Conservation (phyloP, 2,113 vertebrate species). For the Gambusia holbrooki region DNA sequence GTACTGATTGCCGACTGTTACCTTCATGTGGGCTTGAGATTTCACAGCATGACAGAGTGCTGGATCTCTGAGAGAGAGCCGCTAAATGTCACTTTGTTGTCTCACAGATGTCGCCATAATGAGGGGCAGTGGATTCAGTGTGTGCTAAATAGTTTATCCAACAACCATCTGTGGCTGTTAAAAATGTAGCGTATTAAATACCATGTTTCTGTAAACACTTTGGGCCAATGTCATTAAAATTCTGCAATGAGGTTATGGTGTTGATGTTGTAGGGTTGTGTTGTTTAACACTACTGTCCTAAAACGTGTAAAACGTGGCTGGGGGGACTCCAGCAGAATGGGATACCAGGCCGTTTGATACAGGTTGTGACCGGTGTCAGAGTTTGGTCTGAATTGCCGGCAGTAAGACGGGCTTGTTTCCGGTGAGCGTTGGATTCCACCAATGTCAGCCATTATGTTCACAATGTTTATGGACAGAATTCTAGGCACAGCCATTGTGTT, state of each 20-base stretch:
- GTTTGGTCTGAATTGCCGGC: too few relatives aligned
- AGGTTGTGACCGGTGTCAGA: too few relatives aligned
- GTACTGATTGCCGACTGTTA: constrained; percentile 50
- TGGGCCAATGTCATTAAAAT: neutral
- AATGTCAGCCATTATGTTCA: too few relatives aligned
- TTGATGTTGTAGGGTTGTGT: neutral
- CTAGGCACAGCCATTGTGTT: too few relatives aligned
- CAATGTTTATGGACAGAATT: too few relatives aligned
- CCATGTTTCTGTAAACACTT: constrained; percentile 20
- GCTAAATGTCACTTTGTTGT: constrained; percentile 74
- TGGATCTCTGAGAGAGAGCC: constrained; percentile 47
- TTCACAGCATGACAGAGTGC: constrained; percentile 65
- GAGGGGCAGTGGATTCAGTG: constrained; percentile 52
- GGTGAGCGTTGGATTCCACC: too few relatives aligned
- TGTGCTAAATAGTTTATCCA: constrained; percentile 56
- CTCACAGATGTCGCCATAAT: constrained; percentile 70
- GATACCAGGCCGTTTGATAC: too few relatives aligned
- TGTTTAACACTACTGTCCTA: too few relatives aligned
- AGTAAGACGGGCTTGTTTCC: too few relatives aligned
- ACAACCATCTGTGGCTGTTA: constrained; percentile 58
- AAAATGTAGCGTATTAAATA: constrained; percentile 41
- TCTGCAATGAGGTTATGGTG: neutral
- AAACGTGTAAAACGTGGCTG: too few relatives aligned
- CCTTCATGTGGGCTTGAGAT: constrained; percentile 63
- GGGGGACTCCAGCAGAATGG: too few relatives aligned